Evolutionary conservation across 2,888 invertebrate species (phyloP).

Genomic region (Tiliacea aurago): DNA sequence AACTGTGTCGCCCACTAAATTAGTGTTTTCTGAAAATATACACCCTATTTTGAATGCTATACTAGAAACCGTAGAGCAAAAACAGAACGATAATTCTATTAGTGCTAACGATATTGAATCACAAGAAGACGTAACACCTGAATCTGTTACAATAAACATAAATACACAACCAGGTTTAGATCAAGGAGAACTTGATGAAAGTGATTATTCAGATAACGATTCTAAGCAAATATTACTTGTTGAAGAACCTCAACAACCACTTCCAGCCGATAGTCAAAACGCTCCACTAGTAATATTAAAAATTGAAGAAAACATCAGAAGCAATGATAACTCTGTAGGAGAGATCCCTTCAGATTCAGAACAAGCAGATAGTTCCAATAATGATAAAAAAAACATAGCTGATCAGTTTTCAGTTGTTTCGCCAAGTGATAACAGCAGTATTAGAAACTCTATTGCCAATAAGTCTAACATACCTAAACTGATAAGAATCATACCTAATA

Average conservation of each 20-base stretch:
- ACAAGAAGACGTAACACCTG: conserved; percentile 19
- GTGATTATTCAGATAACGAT: conserved; percentile 19
- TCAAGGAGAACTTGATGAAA: conserved; percentile 10
- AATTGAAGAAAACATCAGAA: conserved; percentile 18
- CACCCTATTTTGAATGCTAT: conserved; percentile 71
- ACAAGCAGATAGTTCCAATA: conserved; percentile 14
- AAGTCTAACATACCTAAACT: conserved; percentile 87
- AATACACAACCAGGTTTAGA: conserved; percentile 29
- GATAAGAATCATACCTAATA: conserved; percentile 76
- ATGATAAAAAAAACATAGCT: conserved; percentile 12
- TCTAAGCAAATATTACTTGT: conserved; percentile 12
- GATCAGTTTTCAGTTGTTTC: conserved; percentile 16
- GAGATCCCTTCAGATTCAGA: conserved; percentile 21
- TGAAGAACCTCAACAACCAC: conserved; percentile 23
- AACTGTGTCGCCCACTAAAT: conserved; percentile 67
- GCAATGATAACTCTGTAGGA: conserved; percentile 4
- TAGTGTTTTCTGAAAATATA: conserved; percentile 73
- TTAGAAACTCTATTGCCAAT: conserved; percentile 50
- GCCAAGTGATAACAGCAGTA: conserved; percentile 41
- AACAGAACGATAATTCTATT: conserved; percentile 18
- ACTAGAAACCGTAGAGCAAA: conserved; percentile 69
- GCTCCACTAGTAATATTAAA: conserved; percentile 17
- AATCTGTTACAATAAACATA: conserved; percentile 8
- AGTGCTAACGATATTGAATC: conserved; percentile 20
- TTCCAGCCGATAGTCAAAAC: conserved; percentile 9